Percentiles rank a stretch among this genome's conserved stretches.
phyloP scores from a whole-genome alignment of 2,113 vertebrate genomes.

The Sylvia atricapilla region DNA sequence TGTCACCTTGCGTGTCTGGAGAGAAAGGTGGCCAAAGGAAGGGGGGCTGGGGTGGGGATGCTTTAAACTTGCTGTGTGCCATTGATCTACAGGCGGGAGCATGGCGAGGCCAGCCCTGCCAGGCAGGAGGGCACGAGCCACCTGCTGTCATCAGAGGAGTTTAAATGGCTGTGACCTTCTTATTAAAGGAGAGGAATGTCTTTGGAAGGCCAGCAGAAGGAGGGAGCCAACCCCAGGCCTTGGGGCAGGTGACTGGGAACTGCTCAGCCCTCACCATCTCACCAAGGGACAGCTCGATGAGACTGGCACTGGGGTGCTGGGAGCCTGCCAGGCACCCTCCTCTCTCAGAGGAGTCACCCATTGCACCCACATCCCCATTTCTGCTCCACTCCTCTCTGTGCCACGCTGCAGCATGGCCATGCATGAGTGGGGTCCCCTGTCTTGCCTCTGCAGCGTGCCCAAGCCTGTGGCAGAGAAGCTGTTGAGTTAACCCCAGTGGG shows the following conservation, averaged over 20 bases:
- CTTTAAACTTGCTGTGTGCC: constrained; percentile 69
- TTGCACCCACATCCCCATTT: background rate
- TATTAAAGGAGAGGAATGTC: background rate
- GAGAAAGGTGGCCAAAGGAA: constrained; percentile 13
- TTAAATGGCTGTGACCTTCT: constrained; percentile 57
- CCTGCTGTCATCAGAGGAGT: constrained; percentile 45
- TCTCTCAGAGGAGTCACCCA: background rate
- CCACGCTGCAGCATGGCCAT: rapidly evolving
- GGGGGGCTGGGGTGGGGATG: background rate
- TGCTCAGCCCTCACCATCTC: rapidly evolving
- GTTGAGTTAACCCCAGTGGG: background rate
- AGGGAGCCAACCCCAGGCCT: background rate
- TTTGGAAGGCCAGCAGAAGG: background rate
- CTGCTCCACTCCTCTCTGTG: rapidly evolving
- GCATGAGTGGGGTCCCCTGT: rapidly evolving
- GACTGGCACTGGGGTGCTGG: background rate
- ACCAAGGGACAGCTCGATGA: rapidly evolving
- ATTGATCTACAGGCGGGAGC: constrained; percentile 60
- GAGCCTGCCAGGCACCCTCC: rapidly evolving
- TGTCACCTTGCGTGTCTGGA: constrained; percentile 74
- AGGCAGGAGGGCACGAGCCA: background rate
- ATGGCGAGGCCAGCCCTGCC: constrained; percentile 15
- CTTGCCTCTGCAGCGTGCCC: background rate
- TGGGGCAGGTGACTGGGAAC: rapidly evolving
- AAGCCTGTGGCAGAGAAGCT: background rate